phyloP scores from a whole-genome alignment of 2,888 invertebrate species.

The Strigamia maritima region DNA sequence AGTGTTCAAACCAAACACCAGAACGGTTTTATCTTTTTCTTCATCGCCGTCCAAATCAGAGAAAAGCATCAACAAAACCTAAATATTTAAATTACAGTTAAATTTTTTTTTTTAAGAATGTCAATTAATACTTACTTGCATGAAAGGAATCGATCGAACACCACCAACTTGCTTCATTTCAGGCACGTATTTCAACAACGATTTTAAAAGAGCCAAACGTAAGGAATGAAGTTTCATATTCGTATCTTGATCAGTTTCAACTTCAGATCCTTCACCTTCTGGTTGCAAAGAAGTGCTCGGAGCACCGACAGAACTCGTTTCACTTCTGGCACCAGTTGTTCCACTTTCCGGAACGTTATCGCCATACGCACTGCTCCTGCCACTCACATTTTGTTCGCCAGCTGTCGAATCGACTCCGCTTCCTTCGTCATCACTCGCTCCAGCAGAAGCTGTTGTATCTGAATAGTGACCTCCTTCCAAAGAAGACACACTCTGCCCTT shows the following conservation, averaged over 20 bases:
- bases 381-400: conserved; percentile 80
- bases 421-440: conserved; percentile 89
- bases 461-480: conserved; percentile 60
- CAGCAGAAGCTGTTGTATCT: conserved; percentile 79
- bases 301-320: conserved; percentile 59
- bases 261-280: conserved; percentile 47
- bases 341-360: conserved; percentile 62
- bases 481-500: conserved; percentile 37
- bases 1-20: conserved; percentile 71
- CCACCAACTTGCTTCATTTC: conserved; percentile 74
- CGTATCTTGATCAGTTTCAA: conserved; percentile 51
- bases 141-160: conserved; percentile 81
- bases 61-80: conserved; percentile 83
- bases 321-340: conserved; percentile 57
- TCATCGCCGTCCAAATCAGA: conserved; percentile 82
- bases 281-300: conserved; percentile 51
- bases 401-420: conserved; percentile 89
- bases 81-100: conserved; percentile 27
- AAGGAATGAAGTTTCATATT: conserved; percentile 61
- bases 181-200: conserved; percentile 73
- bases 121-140: conserved; percentile 65
- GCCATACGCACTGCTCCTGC: conserved; percentile 87
- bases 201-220: conserved; percentile 68
- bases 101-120: not conserved
- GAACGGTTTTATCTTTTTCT: conserved; percentile 71